Evolutionary conservation across 1,140 invertebrate species (phyloP).

Genomic region (Eulimnadia texana): DNA sequence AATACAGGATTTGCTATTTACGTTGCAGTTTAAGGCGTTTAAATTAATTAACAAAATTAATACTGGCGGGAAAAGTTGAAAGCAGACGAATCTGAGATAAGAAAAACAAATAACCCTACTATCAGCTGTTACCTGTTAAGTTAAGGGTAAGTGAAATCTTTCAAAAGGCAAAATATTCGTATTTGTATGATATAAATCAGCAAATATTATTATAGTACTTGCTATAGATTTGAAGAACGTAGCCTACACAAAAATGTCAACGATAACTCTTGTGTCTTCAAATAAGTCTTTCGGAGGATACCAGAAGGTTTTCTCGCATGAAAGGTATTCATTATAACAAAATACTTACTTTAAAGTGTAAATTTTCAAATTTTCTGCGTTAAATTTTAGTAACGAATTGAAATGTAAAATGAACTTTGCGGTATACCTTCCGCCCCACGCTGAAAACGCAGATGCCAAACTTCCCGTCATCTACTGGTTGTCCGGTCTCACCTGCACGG

Average conservation of each 20-base stretch:
- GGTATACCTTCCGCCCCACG: slow-evolving; percentile 67
- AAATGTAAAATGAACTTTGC: slow-evolving; percentile 89
- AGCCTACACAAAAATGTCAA: not conserved
- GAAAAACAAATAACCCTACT: too few species aligned
- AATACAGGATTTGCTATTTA: too few species aligned
- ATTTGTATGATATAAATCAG: too few species aligned
- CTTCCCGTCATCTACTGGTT: slow-evolving; percentile 83
- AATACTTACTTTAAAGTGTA: not conserved
- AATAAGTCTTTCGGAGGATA: slow-evolving; percentile 62
- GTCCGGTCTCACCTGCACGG: slow-evolving; percentile 87
- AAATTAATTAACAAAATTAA: too few species aligned
- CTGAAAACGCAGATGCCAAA: slow-evolving; percentile 43
- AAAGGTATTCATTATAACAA: slow-evolving; percentile 39
- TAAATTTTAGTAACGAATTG: slow-evolving; percentile 45
- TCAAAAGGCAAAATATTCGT: too few species aligned
- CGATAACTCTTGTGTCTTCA: slow-evolving; percentile 43
- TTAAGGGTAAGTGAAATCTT: too few species aligned
- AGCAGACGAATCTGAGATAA: too few species aligned
- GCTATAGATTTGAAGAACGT: not conserved
- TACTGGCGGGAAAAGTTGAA: too few species aligned
- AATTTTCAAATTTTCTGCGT: too few species aligned
- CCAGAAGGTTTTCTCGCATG: slow-evolving; percentile 73
- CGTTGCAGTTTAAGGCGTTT: too few species aligned
- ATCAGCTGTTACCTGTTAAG: too few species aligned
- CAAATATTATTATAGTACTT: too few species aligned